These are phyloP conservation scores for Scartelaos histophorus DNA, from an alignment of 2,113 vertebrate genomes.

Conservation along the genomic window DNA sequence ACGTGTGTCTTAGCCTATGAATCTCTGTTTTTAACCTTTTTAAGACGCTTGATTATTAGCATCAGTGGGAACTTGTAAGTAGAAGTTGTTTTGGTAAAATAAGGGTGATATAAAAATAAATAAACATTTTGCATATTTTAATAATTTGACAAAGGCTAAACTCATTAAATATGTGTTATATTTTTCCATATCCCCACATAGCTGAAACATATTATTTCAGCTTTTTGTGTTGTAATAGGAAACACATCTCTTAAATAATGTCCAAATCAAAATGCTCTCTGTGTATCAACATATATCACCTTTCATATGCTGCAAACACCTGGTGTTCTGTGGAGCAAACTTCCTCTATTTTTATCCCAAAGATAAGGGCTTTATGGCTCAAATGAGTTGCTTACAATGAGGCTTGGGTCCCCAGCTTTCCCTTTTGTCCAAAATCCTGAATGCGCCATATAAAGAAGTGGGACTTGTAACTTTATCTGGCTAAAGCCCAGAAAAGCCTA, in stretches of 20 bases:
- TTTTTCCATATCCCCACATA: too few relatives aligned
- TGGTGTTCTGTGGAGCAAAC: constrained; percentile 2
- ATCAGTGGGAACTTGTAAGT: background rate
- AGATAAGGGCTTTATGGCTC: constrained; percentile 6
- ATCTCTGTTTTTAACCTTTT: background rate
- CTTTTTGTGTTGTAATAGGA: too few relatives aligned
- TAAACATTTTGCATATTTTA: background rate
- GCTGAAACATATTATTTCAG: too few relatives aligned
- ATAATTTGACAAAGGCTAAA: too few relatives aligned
- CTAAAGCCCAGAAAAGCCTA: constrained; percentile 32
- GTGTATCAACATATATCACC: background rate
- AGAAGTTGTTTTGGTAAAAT: too few relatives aligned
- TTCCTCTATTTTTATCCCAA: constrained; percentile 5
- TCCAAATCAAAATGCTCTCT: background rate
- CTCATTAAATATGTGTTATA: too few relatives aligned
- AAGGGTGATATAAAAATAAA: background rate
- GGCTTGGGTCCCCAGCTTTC: constrained; percentile 27
- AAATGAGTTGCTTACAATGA: constrained; percentile 28
- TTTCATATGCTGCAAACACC: background rate
- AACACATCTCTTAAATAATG: background rate
- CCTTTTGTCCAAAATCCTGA: constrained; percentile 48
- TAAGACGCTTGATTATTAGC: background rate
- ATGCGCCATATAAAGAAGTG: constrained; percentile 32
- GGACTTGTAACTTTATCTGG: constrained; percentile 49
- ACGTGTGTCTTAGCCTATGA: too few relatives aligned